Evolutionary conservation across 2,797 vertebrate genomes (phyloP).

Genomic region (Darevskia nairensis): DNA sequence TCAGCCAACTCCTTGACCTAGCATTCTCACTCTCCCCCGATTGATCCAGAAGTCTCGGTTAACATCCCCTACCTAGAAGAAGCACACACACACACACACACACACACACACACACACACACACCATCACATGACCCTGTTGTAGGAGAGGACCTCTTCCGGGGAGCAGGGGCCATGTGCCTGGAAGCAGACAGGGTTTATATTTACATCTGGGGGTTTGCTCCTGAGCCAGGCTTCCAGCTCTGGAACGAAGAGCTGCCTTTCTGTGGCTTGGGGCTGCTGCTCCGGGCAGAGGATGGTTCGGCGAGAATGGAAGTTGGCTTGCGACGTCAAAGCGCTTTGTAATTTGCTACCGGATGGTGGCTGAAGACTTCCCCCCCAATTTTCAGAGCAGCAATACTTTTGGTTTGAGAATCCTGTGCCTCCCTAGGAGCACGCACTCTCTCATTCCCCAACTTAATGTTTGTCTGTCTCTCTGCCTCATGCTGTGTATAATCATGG

Average conservation of each 20-base stretch:
- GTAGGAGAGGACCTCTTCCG: neutral
- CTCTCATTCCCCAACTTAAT: neutral
- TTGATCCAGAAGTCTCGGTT: no score
- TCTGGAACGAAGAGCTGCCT: neutral
- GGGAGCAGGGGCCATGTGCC: accelerated
- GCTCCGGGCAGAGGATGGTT: neutral
- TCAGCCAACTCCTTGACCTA: neutral
- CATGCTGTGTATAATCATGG: neutral
- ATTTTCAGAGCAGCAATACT: accelerated
- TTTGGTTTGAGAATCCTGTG: neutral
- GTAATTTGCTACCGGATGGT: conserved; percentile 48
- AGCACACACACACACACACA: neutral
- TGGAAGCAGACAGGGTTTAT: neutral
- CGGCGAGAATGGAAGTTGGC: conserved; percentile 24
- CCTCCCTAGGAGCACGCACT: neutral
- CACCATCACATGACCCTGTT: neutral
- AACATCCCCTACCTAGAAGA: no score
- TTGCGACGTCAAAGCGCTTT: conserved; percentile 24
- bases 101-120: no score
- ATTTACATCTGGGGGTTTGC: neutral
- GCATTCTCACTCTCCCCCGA: neutral
- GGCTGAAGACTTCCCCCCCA: neutral
- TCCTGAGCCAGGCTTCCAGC: neutral
- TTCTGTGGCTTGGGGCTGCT: conserved; percentile 33
- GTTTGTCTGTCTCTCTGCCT: neutral